Evolutionary conservation across 2,888 invertebrate species (phyloP).

Genomic region (Rhogogaster chlorosoma): DNA sequence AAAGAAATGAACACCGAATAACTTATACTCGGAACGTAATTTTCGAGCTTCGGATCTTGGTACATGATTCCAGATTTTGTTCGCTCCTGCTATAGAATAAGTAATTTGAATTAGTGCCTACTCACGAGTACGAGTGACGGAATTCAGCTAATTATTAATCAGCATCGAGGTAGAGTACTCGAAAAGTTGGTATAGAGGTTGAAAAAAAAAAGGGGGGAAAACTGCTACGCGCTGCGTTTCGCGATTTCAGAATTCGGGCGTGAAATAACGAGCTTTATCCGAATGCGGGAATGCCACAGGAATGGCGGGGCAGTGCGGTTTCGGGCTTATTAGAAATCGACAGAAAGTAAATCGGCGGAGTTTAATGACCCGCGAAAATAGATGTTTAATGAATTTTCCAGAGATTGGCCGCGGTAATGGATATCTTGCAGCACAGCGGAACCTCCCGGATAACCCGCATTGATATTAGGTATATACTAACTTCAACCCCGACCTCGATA

Average conservation of each 20-base stretch:
- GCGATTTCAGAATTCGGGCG: neutral
- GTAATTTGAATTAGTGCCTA: neutral
- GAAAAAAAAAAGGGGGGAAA: neutral
- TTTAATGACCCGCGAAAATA: slow-evolving; percentile 47
- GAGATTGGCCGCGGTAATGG: slow-evolving; percentile 46
- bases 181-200: neutral
- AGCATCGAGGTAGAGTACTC: neutral
- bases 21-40: too few species aligned
- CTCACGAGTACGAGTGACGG: neutral
- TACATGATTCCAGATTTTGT: neutral
- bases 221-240: neutral
- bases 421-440: neutral
- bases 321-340: slow-evolving; percentile 29
- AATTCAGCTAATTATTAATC: neutral
- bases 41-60: too few species aligned
- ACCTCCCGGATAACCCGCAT: slow-evolving; percentile 1
- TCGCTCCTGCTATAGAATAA: neutral
- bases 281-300: neutral
- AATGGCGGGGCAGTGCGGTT: neutral
- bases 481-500: neutral
- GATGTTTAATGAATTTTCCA: slow-evolving; percentile 49
- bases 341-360: slow-evolving; percentile 28
- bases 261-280: neutral
- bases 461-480: slow-evolving; percentile 31
- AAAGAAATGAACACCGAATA: too few species aligned